phyloP scores from a whole-genome alignment of 64 coral and sea anemone species.

The Exaiptasia diaphana region DNA sequence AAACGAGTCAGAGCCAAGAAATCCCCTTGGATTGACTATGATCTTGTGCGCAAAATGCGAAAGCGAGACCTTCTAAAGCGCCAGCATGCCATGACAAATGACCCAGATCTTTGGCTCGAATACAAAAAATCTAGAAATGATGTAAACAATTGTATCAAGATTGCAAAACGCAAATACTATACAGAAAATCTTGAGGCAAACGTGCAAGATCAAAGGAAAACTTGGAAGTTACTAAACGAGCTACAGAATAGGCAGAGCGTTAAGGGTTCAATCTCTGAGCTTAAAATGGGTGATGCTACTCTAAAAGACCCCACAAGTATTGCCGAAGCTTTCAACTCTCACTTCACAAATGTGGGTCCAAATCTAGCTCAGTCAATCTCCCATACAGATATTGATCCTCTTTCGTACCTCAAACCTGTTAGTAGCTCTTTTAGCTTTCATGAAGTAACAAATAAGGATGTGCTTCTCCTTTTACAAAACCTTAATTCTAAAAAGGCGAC shows the following conservation, averaged over 20 bases:
- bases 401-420: not conserved
- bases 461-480: not conserved
- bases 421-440: not conserved
- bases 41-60: not conserved
- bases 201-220: not conserved
- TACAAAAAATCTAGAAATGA: slow-evolving; percentile 48
- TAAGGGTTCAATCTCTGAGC: not conserved
- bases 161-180: slow-evolving; percentile 41
- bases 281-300: not conserved
- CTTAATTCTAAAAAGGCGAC: not conserved
- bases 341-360: not conserved
- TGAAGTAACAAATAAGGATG: not conserved
- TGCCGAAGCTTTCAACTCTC: not conserved
- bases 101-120: slow-evolving; percentile 26
- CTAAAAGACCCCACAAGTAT: not conserved
- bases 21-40: slow-evolving; percentile 17
- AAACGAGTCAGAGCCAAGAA: not conserved
- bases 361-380: not conserved
- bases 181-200: not conserved
- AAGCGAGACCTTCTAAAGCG: slow-evolving; percentile 45
- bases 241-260: not conserved
- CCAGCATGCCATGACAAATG: slow-evolving; percentile 30
- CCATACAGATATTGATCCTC: not conserved
- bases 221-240: not conserved
- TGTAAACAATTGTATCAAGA: slow-evolving; percentile 42